Evolutionary conservation across 2,797 vertebrate species (phyloP).

Genomic region (Platalea minor): DNA sequence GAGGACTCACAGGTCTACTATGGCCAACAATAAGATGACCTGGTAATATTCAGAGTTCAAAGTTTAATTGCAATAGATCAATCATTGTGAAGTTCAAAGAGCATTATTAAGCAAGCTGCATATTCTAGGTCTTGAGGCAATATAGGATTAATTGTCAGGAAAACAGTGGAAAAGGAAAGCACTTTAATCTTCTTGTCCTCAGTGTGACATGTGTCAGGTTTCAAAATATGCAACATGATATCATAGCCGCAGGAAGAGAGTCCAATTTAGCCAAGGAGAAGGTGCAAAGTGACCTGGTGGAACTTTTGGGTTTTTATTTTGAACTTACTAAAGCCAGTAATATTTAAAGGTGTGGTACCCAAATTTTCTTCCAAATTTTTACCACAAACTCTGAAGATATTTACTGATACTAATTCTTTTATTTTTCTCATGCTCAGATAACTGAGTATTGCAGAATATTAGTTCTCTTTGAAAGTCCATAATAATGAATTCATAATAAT

Average conservation of each 20-base stretch:
- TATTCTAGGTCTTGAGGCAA: constrained; percentile 41
- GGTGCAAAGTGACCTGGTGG: neutral
- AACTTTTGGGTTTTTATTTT: neutral
- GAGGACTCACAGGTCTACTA: neutral
- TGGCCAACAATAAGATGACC: constrained; percentile 26
- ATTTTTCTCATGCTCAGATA: neutral
- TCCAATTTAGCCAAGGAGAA: neutral
- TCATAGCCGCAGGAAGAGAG: neutral
- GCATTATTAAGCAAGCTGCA: constrained; percentile 15
- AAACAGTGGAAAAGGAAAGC: constrained; percentile 32
- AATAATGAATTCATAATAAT: neutral
- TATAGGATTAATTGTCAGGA: constrained; percentile 49
- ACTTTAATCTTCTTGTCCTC: constrained; percentile 46
- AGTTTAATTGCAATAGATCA: constrained; percentile 62
- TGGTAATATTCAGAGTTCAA: constrained; percentile 44
- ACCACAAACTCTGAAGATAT: neutral
- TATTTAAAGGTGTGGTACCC: neutral
- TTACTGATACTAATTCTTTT: neutral
- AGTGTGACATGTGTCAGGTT: constrained; percentile 47
- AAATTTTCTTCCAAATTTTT: neutral
- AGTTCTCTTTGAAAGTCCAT: neutral
- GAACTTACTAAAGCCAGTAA: neutral
- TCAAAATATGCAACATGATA: neutral
- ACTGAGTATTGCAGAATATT: neutral
- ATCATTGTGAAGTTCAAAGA: constrained; percentile 58